Percentiles rank a stretch among this genome's conserved stretches.
These are phyloP conservation scores for Cirrhinus mrigala DNA, from an alignment of 2,797 vertebrate species.

Conservation along the genomic window DNA sequence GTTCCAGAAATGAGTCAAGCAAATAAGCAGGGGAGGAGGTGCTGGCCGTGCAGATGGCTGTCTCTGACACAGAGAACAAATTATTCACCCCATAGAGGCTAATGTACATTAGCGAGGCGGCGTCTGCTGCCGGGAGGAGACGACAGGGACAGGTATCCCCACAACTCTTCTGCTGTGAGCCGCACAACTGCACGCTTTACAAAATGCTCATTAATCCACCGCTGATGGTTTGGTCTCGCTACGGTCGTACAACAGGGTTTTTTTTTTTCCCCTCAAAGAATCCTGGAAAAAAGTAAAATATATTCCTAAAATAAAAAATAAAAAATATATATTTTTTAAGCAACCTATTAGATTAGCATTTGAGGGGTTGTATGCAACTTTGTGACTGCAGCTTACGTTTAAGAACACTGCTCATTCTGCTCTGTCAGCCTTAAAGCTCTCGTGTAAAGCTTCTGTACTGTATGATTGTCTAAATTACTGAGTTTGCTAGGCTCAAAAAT, in stretches of 20 bases:
- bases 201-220: conserved; percentile 58
- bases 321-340: no score
- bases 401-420: no score
- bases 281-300: no score
- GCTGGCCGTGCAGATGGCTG: conserved; percentile 55
- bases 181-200: conserved; percentile 27
- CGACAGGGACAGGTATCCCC: conserved; percentile 54
- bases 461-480: background rate
- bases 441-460: background rate
- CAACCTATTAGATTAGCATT: no score
- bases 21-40: conserved; percentile 78
- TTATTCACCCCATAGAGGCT: conserved; percentile 69
- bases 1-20: conserved; percentile 67
- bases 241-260: conserved; percentile 30
- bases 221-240: conserved; percentile 6
- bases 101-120: conserved; percentile 67
- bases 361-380: no score
- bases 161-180: conserved; percentile 35
- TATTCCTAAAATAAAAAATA: no score
- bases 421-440: no score
- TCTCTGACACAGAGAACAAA: conserved; percentile 50
- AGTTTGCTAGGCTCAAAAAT: background rate
- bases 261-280: no score
- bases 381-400: no score
- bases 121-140: conserved; percentile 38